Conservation (phyloP, 2,888 invertebrate genomes). For the Thecocarcelia acutangulata region DNA sequence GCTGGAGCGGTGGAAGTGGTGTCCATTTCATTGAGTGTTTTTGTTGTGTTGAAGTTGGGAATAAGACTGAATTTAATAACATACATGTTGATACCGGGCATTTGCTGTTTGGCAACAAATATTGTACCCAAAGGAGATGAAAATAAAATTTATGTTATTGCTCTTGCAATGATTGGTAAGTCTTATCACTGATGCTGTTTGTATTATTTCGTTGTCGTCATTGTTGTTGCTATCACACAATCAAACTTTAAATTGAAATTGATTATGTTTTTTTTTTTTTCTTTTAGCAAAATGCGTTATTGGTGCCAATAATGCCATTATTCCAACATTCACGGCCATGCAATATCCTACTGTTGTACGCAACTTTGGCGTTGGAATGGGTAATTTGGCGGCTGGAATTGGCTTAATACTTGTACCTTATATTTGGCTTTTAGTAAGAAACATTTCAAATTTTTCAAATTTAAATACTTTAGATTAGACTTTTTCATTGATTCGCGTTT, state of each 20-base stretch:
- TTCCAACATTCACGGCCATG: slow-evolving; percentile 88
- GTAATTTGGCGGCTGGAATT: slow-evolving; percentile 89
- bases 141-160: slow-evolving; percentile 84
- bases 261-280: slow-evolving; percentile 22
- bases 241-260: slow-evolving; percentile 55
- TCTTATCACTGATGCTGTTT: slow-evolving; percentile 9
- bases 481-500: neutral
- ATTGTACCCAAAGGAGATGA: slow-evolving; percentile 83
- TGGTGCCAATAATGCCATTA: slow-evolving; percentile 89
- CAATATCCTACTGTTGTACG: slow-evolving; percentile 87
- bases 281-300: slow-evolving; percentile 86
- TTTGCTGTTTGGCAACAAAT: slow-evolving; percentile 85
- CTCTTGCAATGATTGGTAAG: slow-evolving; percentile 86
- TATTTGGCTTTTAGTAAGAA: slow-evolving; percentile 88
- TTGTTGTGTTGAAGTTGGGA: slow-evolving; percentile 87
- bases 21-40: slow-evolving; percentile 87
- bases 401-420: slow-evolving; percentile 90
- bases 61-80: slow-evolving; percentile 86
- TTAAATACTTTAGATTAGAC: neutral
- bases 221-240: slow-evolving; percentile 35
- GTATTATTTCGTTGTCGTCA: neutral
- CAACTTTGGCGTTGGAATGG: slow-evolving; percentile 87
- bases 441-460: neutral
- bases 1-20: slow-evolving; percentile 88
- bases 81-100: slow-evolving; percentile 86